Evolutionary conservation across 2,797 vertebrate genomes (phyloP).

Genomic region (Rhabdophis nuchalis): DNA sequence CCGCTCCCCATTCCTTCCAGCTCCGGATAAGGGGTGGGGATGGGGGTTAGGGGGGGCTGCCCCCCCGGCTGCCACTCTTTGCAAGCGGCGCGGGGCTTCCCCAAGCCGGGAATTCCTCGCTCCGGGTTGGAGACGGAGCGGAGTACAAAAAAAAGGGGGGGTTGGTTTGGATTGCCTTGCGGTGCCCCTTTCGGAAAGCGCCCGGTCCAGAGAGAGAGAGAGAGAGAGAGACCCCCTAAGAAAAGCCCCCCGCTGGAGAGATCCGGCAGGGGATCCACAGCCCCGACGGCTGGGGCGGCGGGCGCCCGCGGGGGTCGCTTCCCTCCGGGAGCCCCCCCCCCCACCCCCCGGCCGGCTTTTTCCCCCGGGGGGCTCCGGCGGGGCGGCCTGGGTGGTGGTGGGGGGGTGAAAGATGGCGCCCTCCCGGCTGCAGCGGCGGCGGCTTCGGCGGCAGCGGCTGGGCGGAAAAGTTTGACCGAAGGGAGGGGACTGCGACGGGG

Average conservation of each 20-base stretch:
- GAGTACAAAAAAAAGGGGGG: no score
- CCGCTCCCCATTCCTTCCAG: no score
- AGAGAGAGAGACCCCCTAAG: no score
- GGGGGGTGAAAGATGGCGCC: constrained; percentile 34
- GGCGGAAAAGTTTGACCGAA: neutral
- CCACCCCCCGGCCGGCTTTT: no score
- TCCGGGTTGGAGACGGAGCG: no score
- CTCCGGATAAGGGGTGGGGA: no score
- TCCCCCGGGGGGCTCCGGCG: rapidly evolving
- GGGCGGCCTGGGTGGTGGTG: no score
- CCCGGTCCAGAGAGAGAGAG: neutral
- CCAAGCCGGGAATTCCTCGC: no score
- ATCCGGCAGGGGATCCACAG: neutral
- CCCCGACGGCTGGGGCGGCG: neutral
- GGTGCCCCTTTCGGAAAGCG: neutral
- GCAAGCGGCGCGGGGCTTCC: no score
- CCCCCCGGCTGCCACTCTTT: no score
- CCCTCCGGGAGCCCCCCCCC: neutral
- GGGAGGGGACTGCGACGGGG: neutral
- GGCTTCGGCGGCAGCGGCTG: neutral
- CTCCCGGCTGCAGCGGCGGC: neutral
- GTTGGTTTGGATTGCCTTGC: neutral
- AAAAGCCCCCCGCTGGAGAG: neutral
- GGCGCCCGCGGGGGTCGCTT: neutral
- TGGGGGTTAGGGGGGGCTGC: no score